A percentile compares a stretch with the other conserved stretches of the same genome.
These are phyloP conservation scores for Hymenochirus boettgeri DNA, from an alignment of 2,113 vertebrate species.

Conservation along the genomic window DNA sequence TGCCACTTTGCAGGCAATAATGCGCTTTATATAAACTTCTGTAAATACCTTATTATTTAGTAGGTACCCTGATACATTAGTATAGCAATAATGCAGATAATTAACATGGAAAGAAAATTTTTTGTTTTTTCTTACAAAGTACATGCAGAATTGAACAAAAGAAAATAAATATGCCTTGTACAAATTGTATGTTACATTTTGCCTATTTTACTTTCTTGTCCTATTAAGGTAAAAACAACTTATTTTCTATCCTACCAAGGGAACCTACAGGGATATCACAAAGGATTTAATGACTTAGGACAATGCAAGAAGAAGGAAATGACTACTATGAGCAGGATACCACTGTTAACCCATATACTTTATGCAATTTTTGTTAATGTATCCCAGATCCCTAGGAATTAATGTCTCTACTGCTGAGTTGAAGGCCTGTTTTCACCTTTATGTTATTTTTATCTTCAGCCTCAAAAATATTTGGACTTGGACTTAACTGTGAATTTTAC, in stretches of 20 bases:
- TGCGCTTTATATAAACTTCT: too few relatives aligned
- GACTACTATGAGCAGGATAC: slow-evolving; percentile 30
- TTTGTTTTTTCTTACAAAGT: background rate
- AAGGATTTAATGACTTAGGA: slow-evolving; percentile 41
- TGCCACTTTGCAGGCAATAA: too few relatives aligned
- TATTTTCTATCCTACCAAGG: slow-evolving; percentile 35
- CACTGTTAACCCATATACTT: slow-evolving; percentile 26
- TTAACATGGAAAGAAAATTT: slow-evolving; percentile 18
- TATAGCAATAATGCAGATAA: slow-evolving; percentile 4
- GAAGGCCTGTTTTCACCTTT: slow-evolving; percentile 43
- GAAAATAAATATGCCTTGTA: background rate
- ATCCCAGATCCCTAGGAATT: slow-evolving; percentile 39
- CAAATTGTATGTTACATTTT: slow-evolving; percentile 35
- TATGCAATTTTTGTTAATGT: slow-evolving; percentile 32
- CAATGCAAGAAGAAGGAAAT: slow-evolving; percentile 40
- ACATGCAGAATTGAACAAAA: background rate
- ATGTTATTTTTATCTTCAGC: slow-evolving; percentile 25
- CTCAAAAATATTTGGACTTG: slow-evolving; percentile 41
- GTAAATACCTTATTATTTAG: too few relatives aligned
- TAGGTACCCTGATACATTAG: slow-evolving; percentile 21
- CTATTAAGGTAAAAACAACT: background rate
- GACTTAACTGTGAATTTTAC: slow-evolving; percentile 44
- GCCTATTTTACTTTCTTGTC: slow-evolving; percentile 22
- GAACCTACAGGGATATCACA: slow-evolving; percentile 34
- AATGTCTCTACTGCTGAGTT: slow-evolving; percentile 45